Evolutionary conservation across 2,113 vertebrate genomes (phyloP), one percentile per base, ranked within the genome.

Genomic region (Platycercus adscitus): DNA sequence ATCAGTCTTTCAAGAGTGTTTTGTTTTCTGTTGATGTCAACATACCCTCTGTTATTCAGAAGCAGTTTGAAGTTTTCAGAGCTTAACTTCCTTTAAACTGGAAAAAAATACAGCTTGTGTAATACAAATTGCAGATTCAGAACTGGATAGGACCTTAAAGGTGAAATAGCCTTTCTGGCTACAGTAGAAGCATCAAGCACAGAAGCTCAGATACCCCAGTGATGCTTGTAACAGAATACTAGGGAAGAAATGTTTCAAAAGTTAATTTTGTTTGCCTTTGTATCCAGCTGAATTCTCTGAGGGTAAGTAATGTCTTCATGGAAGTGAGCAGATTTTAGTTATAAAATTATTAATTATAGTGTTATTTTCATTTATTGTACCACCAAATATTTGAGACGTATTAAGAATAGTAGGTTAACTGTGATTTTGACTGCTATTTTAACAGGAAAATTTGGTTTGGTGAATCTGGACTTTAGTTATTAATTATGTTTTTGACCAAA

Each of bases 251-350:
- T 35, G 4, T 47, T 93, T 79, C 31, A 66, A 17, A 66, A 50
- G 2, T 24, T 56, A 12, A 0, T 44, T 88, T 82, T 1, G 0
- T 53, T 71, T 76, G 17, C 7, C 13, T 53, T 80, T 64, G 13
- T 41, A 33, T 47, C 31, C 11, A 66, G 0, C 23, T 64, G 1
- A 55, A 13, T 64, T 91, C 17, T 80, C 10, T 3, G 0, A 25
- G 68, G 56, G 6, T 33, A 41, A 64, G 15, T 41, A 41, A 23
- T 37, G 12, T 29, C 17, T 73, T 75, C 35, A 37, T 25, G 23
- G 20, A 35, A 25, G 5, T 17, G 37, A 71, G 7, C 35, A 4
- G 3, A 23, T 94, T 88, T 85, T 66, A 44, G 7, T 49, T 70
- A 26, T 26, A 44, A 73, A 17, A 50, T 0, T 37, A 69, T 60